These are phyloP conservation scores for Liodrosophila aerea DNA, from an alignment of 2,888 invertebrate genomes.

Conservation along the genomic window DNA sequence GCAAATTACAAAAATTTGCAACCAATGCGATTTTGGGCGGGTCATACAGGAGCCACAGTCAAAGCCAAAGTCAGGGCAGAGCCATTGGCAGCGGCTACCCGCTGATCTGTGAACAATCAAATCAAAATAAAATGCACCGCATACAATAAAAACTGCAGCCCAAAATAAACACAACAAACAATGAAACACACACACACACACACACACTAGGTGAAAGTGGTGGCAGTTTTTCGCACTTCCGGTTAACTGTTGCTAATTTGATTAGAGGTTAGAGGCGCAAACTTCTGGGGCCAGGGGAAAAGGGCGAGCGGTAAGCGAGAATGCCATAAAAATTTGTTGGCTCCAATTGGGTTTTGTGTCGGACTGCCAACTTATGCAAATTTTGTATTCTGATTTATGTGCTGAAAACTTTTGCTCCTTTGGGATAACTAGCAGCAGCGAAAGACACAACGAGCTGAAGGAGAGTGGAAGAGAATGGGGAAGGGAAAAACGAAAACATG, in stretches of 20 bases:
- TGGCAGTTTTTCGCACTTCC: constrained; percentile 67
- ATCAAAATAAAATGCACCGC: constrained; percentile 71
- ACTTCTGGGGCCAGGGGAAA: constrained; percentile 2
- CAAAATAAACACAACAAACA: constrained; percentile 49
- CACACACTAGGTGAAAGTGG: constrained; percentile 41
- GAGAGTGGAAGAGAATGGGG: background rate
- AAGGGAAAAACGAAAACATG: constrained; percentile 10
- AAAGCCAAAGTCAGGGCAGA: background rate
- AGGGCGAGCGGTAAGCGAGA: constrained; percentile 16
- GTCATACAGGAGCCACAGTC: constrained; percentile 13
- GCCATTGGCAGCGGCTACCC: constrained; percentile 36
- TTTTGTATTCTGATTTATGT: constrained; percentile 53
- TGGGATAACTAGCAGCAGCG: constrained; percentile 31
- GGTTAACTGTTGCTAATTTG: constrained; percentile 80
- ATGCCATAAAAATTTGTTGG: constrained; percentile 46
- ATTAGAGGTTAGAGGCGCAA: constrained; percentile 66
- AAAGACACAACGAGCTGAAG: too few species aligned
- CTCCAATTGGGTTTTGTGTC: constrained; percentile 44
- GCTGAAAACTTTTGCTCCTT: constrained; percentile 46
- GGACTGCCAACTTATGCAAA: constrained; percentile 72
- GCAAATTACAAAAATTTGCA: constrained; percentile 59
- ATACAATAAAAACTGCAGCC: constrained; percentile 42
- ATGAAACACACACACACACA: constrained; percentile 22
- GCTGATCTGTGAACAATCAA: constrained; percentile 71
- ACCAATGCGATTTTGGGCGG: constrained; percentile 53